Evolutionary conservation across 2,113 vertebrate species (phyloP), one percentile per base, ranked within the genome.

Genomic region (Brachirus orientalis): DNA sequence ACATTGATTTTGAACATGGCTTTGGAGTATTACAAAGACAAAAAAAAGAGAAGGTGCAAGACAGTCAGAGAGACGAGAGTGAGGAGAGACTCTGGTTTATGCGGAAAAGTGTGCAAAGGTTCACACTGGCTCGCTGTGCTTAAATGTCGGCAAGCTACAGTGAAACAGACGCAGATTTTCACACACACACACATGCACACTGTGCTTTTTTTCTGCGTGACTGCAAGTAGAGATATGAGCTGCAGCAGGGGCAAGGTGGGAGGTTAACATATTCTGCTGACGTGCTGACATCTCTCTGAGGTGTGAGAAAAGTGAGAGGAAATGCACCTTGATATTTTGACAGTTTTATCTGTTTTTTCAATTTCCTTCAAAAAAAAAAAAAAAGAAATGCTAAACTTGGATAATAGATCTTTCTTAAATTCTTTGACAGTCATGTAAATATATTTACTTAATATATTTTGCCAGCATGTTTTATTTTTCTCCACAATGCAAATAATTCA

Each of bases 171-270:
- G 16, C n/a, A n/a, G n/a, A n/a, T n/a, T n/a, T n/a, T 74, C 75
- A n/a, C n/a, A n/a, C n/a, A n/a, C n/a, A n/a, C 73, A 68, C 70
- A 76, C 50, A 77, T 17, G 75, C 85, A 82, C 69, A 83, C 85
- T 77, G 79, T 62, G 85, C 69, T 73, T 79, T 79, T 85, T 87
- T 84, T 82, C 82, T 83, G 82, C 84, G 88, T 82, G 84, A 82
- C 63, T 83, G 86, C 35, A 83, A 53, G 65, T 62, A 63, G 73
- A 80, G 65, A 69, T 71, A 43, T 7, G 11, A 57, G 62, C 77
- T 77, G 81, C 63, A 65, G 64, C 33, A 74, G 52, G n/a, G n/a
- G n/a, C n/a, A n/a, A n/a, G n/a, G n/a, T n/a, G n/a, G n/a, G n/a
- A n/a, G n/a, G n/a, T n/a, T n/a, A n/a, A n/a, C n/a, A n/a, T n/a